Evolutionary conservation across 2,888 invertebrate genomes (phyloP).

Genomic region (Neuroscelio doddi): DNA sequence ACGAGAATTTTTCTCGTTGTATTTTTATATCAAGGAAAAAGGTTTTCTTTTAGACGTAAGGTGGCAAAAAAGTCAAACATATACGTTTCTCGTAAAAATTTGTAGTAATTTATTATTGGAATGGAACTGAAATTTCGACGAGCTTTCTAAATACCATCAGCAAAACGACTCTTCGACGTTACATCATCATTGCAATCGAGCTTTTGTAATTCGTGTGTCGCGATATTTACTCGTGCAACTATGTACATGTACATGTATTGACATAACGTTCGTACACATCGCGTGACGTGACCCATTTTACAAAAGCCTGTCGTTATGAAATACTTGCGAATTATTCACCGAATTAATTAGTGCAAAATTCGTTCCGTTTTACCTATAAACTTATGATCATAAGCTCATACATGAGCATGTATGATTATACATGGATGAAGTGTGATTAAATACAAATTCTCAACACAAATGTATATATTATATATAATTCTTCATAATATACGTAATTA

Average conservation of each 20-base stretch:
- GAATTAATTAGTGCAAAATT: constrained; percentile 34
- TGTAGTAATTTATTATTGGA: constrained; percentile 15
- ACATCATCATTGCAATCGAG: constrained; percentile 19
- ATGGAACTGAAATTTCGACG: constrained; percentile 17
- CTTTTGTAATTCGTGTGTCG: constrained; percentile 17
- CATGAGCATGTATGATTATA: too few relatives aligned
- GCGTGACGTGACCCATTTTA: constrained; percentile 31
- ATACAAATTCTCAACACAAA: too few relatives aligned
- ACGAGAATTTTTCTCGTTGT: too few relatives aligned
- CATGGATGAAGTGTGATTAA: too few relatives aligned
- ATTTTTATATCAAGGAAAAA: too few relatives aligned
- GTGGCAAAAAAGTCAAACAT: too few relatives aligned
- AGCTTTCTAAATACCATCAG: constrained; percentile 20
- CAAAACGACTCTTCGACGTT: constrained; percentile 12
- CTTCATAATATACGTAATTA: too few relatives aligned
- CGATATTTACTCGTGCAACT: constrained; percentile 13
- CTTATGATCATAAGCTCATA: too few relatives aligned
- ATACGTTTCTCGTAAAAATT: background rate
- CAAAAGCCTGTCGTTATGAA: constrained; percentile 16
- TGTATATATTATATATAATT: too few relatives aligned
- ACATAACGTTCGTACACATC: constrained; percentile 18
- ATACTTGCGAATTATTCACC: constrained; percentile 25
- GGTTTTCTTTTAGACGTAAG: too few relatives aligned
- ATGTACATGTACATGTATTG: constrained; percentile 14
- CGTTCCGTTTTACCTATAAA: too few relatives aligned